Evolutionary conservation across 2,113 vertebrate species (phyloP).

Genomic region (Pungitius pungitius): DNA sequence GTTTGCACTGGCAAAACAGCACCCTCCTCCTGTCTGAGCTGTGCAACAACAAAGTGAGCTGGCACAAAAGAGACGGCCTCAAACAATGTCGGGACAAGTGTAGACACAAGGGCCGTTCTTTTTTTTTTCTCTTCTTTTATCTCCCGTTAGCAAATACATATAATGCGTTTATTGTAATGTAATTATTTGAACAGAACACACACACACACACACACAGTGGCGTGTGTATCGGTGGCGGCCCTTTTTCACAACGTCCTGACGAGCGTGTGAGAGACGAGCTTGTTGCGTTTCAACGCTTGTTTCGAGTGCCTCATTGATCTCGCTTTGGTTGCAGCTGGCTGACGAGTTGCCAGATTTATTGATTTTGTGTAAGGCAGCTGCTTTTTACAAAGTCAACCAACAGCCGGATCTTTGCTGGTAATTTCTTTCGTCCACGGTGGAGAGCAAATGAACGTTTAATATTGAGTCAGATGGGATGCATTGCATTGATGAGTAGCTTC

Average conservation of each 20-base stretch:
- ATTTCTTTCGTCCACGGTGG: not conserved
- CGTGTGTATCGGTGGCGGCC: not conserved
- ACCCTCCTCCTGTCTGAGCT: constrained; percentile 1
- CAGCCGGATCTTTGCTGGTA: not conserved
- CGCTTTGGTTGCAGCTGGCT: not conserved
- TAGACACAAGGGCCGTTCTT: not conserved
- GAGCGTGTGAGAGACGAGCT: not conserved
- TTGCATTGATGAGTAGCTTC: not conserved
- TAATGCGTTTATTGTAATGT: not conserved
- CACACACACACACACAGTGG: not conserved
- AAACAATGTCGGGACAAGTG: not conserved
- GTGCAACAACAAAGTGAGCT: not conserved
- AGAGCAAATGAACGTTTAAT: not conserved
- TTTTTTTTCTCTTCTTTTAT: not conserved
- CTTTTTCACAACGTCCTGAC: not conserved
- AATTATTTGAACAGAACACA: not conserved
- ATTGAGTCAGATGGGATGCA: not conserved
- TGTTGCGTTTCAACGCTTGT: not conserved
- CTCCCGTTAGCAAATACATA: not conserved
- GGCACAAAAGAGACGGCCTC: not conserved
- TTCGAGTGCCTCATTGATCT: not conserved
- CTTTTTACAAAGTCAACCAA: not conserved
- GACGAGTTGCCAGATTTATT: not conserved
- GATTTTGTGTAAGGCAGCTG: not conserved
- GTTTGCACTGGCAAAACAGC: constrained; percentile 10